Percentiles rank a stretch among this genome's conserved stretches.
Evolutionary conservation across 2,888 invertebrate species (phyloP).

Genomic region (Maniola hyperantus): DNA sequence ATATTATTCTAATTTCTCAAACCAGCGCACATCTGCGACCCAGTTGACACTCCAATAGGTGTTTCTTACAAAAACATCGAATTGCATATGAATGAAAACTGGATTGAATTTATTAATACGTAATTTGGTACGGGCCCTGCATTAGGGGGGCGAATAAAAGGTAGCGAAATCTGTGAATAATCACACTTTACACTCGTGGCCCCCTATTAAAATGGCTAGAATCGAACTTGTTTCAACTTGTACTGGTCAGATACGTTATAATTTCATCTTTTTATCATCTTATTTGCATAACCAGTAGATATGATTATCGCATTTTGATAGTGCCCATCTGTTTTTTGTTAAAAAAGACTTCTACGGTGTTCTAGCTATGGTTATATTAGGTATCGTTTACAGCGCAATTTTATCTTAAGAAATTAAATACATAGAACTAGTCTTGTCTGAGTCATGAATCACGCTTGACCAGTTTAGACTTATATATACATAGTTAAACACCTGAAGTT

Average conservation of each 20-base stretch:
- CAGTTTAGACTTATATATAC: background rate
- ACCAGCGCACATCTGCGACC: slow-evolving; percentile 73
- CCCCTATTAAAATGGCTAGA: slow-evolving; percentile 67
- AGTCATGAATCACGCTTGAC: background rate
- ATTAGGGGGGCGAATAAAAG: slow-evolving; percentile 76
- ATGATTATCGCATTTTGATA: background rate
- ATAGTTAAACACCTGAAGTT: background rate
- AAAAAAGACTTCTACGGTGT: background rate
- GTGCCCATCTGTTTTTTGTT: background rate
- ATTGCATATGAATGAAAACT: slow-evolving; percentile 80
- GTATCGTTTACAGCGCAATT: background rate
- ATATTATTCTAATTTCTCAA: slow-evolving; percentile 76
- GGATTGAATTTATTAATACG: slow-evolving; percentile 79
- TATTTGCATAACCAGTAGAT: slow-evolving; percentile 40
- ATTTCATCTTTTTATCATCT: slow-evolving; percentile 41
- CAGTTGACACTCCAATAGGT: slow-evolving; percentile 71
- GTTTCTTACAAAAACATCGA: slow-evolving; percentile 72
- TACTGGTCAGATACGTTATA: slow-evolving; percentile 46
- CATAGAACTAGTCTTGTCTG: background rate
- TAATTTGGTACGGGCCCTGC: slow-evolving; percentile 75
- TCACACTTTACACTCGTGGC: slow-evolving; percentile 48
- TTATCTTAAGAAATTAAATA: background rate
- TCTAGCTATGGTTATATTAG: background rate
- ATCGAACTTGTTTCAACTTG: slow-evolving; percentile 68
- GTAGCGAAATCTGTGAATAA: slow-evolving; percentile 70